Evolutionary conservation across 2,888 invertebrate species (phyloP).

Genomic region (Drosophila mercatorum): DNA sequence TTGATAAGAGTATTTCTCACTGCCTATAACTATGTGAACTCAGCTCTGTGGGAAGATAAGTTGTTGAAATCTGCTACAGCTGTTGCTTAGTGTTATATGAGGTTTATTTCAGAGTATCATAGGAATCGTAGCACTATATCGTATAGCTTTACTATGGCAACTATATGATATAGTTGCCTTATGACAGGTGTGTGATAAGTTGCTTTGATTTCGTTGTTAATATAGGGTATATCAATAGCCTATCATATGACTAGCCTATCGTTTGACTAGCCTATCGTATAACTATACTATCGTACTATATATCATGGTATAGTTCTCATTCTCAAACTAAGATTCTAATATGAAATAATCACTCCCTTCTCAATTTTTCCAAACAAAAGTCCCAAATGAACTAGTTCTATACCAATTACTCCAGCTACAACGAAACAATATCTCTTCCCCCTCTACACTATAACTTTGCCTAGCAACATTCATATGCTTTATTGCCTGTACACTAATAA

Average conservation of each 20-base stretch:
- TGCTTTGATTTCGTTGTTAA: too few relatives aligned
- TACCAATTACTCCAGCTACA: neutral
- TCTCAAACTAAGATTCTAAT: too few relatives aligned
- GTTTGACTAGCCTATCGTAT: too few relatives aligned
- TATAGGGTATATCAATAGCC: too few relatives aligned
- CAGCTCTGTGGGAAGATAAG: neutral
- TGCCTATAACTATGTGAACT: constrained; percentile 3
- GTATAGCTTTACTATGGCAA: neutral
- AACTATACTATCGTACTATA: too few relatives aligned
- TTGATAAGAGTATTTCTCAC: neutral
- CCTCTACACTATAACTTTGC: too few relatives aligned
- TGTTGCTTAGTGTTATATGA: neutral
- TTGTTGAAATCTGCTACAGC: neutral
- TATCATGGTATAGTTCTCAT: too few relatives aligned
- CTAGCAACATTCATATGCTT: neutral
- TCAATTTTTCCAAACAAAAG: neutral
- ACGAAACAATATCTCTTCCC: neutral
- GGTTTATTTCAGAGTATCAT: neutral
- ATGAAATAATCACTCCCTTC: too few relatives aligned
- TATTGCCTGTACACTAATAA: neutral
- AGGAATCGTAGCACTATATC: neutral
- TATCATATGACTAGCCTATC: too few relatives aligned
- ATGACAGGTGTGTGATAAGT: neutral
- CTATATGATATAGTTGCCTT: neutral
- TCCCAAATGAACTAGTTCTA: neutral